phyloP scores from a whole-genome alignment of 2,797 vertebrate species.

The Macroramphosus scolopax region DNA sequence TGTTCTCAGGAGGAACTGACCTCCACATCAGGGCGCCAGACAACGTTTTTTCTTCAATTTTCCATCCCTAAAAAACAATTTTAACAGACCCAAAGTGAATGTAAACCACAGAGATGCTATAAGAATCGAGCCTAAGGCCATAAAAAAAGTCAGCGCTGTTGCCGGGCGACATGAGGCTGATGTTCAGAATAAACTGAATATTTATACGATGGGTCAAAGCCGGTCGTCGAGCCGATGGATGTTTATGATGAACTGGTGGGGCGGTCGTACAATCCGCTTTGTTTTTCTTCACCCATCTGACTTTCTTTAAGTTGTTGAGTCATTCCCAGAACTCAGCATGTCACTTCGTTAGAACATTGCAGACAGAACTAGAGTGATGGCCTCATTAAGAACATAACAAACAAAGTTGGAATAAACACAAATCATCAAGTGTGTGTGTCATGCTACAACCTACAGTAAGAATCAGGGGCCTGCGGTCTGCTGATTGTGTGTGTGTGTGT shows the following conservation, averaged over 20 bases:
- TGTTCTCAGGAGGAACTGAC: too few relatives aligned
- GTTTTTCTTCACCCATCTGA: not conserved
- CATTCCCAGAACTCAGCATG: constrained; percentile 5
- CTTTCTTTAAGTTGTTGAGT: constrained; percentile 8
- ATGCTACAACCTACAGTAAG: constrained; percentile 33
- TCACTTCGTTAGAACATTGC: constrained; percentile 1
- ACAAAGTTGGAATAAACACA: constrained; percentile 16
- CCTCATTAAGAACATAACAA: not conserved
- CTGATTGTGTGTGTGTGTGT: constrained; percentile 10
- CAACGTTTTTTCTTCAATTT: too few relatives aligned
- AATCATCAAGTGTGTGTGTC: constrained; percentile 37
- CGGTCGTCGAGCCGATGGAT: too few relatives aligned
- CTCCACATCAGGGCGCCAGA: too few relatives aligned
- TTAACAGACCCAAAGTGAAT: too few relatives aligned
- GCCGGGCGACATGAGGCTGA: too few relatives aligned
- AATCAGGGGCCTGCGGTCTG: constrained; percentile 33
- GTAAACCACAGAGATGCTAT: too few relatives aligned
- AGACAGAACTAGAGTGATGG: not conserved
- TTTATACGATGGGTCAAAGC: too few relatives aligned
- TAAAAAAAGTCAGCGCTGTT: too few relatives aligned
- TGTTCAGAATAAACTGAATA: too few relatives aligned
- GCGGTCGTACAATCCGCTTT: not conserved
- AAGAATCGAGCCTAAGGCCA: too few relatives aligned
- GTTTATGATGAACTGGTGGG: constrained; percentile 1
- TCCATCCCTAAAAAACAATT: too few relatives aligned